Evolutionary conservation across 2,888 invertebrate genomes (phyloP), one percentile per base, ranked within the genome.

Genomic region (Nephrocerus scutellatus): DNA sequence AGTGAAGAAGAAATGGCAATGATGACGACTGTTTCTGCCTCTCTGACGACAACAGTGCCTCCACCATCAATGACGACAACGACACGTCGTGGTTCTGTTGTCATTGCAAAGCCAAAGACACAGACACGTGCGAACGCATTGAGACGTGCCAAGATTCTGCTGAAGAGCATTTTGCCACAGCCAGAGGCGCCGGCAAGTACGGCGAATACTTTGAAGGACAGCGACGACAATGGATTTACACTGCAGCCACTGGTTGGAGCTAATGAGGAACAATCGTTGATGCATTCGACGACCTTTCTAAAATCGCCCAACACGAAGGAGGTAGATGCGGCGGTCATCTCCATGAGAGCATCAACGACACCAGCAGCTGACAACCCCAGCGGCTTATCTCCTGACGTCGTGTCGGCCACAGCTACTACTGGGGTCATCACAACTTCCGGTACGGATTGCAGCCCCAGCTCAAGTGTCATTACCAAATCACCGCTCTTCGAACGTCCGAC

Each of bases 141-240:
- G 44, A 59, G 60, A 50, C 57, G 59, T 43, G 65, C 63, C 43
- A 63, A 62, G 52, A 55, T 66, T 51, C 50, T 62, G 50, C 54
- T 62, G 34, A 62, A 62, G 54, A 52, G 55, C 18, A 46, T 52
- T 28, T 36, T 58, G 44, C 52, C 47, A 31, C 50, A 24, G 15
- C 26, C 39, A 26, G 3, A 23, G 6, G 12, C 36, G 34, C 21
- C 15, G 41, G 9, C 30, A 30, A 30, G 15, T 6, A 30, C 37
- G 15, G 24, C 22, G 10, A 13, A 22, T 23, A 21, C 30, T 12
- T 4, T 7, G 22, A 26, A 16, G 31, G 24, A 18, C 26, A 35
- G 21, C 35, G 22, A 32, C 24, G 22, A 8, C 21, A 29, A 22
- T 34, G 32, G 55, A 23, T 40, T 44, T 18, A 48, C 56, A 30